These are phyloP conservation scores for Poecilia velifera DNA, from an alignment of 2,797 vertebrate genomes.

Conservation along the genomic window DNA sequence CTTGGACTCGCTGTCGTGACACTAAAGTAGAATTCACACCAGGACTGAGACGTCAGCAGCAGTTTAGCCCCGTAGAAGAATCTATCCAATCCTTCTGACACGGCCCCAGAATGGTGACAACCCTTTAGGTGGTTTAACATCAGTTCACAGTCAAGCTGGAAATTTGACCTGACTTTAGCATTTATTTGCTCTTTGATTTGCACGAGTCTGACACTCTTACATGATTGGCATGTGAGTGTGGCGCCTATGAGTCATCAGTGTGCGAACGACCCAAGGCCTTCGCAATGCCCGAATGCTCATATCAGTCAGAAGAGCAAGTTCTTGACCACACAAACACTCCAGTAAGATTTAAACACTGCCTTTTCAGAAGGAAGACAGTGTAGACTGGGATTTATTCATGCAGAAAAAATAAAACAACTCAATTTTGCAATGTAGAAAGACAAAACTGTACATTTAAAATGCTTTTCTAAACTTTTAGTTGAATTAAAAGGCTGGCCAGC, in stretches of 20 bases:
- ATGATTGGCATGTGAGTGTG: constrained; percentile 13
- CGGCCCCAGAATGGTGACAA: not conserved
- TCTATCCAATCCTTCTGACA: constrained; percentile 1
- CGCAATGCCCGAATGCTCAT: not conserved
- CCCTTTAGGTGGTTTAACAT: constrained; percentile 11
- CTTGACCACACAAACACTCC: not conserved
- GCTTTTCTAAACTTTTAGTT: not conserved
- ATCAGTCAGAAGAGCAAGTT: not conserved
- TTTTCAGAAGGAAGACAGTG: not conserved
- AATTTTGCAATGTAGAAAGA: not conserved
- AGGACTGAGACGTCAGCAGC: constrained; percentile 19
- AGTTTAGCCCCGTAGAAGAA: constrained; percentile 12
- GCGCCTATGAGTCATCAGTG: not conserved
- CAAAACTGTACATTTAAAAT: not conserved
- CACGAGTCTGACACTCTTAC: constrained; percentile 5
- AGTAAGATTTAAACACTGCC: not conserved
- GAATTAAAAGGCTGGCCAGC: not conserved
- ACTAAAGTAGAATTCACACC: constrained; percentile 31
- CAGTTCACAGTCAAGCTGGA: constrained; percentile 1
- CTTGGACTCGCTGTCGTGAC: constrained; percentile 23
- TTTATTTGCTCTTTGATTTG: constrained; percentile 8
- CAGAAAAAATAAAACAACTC: not conserved
- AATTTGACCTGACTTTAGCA: constrained; percentile 3
- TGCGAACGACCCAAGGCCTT: not conserved
- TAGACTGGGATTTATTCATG: not conserved